Evolutionary conservation across 2,888 invertebrate species (phyloP), one percentile per base, ranked within the genome.

Genomic region (Hemistola chrysoprasaria): DNA sequence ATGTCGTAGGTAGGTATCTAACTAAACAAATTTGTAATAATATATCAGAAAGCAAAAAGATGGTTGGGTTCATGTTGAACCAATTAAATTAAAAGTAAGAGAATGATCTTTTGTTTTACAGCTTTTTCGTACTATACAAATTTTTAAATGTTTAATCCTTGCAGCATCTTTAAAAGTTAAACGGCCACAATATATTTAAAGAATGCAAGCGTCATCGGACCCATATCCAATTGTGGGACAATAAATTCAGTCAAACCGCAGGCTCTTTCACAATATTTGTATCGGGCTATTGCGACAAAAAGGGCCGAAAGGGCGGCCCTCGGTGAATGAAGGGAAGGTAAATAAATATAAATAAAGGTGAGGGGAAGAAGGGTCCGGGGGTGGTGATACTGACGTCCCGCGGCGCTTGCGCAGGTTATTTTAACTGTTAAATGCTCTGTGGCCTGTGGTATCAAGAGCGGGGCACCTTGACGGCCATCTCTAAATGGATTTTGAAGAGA

Each of bases 331-430:
- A 87, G 84, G 85, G 86, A 85, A 86, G 86, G 86, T 87, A 88
- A 88, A 88, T 88, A 88, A 88, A 87, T 85, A 88, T 86, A 87
- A 88, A 87, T 88, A 86, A 87, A 86, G 84, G 80, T 76, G 71
- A 79, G 71, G 79, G 76, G 62, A 71, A 79, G 71, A 79, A 75
- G 62, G 71, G 65, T 39, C 55, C 42, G 64, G 56, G 69, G 39
- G 63, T 62, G 68, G 61, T 59, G 59, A 58, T 59, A 59, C 61
- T 56, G 65, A 65, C 65, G 53, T 66, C 78, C 78, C 71, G 78
- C 73, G 76, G 79, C 75, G 79, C 75, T 72, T 68, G 62, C 57
- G 52, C 54, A 46, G 43, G 27, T 10, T 11, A 1, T 11, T 34
- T 8, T 30, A 26, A 44, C 38, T 44, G 25, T 8, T 6, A 7